phyloP scores from a whole-genome alignment of 2,888 invertebrate genomes.

The Eulithis testata region DNA sequence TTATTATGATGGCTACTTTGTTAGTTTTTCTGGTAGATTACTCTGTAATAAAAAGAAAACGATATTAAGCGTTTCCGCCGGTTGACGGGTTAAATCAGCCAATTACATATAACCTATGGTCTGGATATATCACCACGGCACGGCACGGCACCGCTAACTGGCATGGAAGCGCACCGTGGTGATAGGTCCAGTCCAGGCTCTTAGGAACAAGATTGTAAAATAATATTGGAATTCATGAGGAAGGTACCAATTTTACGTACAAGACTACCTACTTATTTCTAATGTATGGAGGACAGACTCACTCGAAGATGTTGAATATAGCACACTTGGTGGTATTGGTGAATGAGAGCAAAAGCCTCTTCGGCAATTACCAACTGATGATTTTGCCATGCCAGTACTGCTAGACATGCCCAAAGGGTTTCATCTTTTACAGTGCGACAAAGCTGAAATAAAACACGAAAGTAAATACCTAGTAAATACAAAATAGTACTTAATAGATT shows the following conservation, averaged over 20 bases:
- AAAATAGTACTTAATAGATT: not conserved
- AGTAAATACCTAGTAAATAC: not conserved
- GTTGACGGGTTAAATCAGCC: not conserved
- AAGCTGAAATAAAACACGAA: slow-evolving; percentile 55
- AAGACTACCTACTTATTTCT: not conserved
- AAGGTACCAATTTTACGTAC: not conserved
- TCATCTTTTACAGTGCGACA: slow-evolving; percentile 81
- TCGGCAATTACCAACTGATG: slow-evolving; percentile 96
- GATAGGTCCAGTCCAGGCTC: too few species aligned
- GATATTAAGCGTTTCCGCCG: too few species aligned
- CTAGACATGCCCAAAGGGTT: slow-evolving; percentile 97
- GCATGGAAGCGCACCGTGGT: too few species aligned
- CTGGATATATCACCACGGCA: too few species aligned
- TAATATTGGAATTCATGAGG: not conserved
- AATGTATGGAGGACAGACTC: slow-evolving; percentile 38
- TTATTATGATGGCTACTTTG: slow-evolving; percentile 26
- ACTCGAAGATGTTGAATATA: slow-evolving; percentile 93
- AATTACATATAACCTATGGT: too few species aligned
- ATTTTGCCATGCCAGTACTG: slow-evolving; percentile 94
- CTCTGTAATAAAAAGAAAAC: slow-evolving; percentile 60
- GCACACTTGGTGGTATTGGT: slow-evolving; percentile 89
- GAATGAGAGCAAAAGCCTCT: slow-evolving; percentile 92
- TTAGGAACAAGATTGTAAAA: too few species aligned
- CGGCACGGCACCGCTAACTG: too few species aligned
- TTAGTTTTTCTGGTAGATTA: slow-evolving; percentile 65